Base-by-base conservation (phyloP, 2,888 invertebrate species). In the Frankliniella fusca region DNA sequence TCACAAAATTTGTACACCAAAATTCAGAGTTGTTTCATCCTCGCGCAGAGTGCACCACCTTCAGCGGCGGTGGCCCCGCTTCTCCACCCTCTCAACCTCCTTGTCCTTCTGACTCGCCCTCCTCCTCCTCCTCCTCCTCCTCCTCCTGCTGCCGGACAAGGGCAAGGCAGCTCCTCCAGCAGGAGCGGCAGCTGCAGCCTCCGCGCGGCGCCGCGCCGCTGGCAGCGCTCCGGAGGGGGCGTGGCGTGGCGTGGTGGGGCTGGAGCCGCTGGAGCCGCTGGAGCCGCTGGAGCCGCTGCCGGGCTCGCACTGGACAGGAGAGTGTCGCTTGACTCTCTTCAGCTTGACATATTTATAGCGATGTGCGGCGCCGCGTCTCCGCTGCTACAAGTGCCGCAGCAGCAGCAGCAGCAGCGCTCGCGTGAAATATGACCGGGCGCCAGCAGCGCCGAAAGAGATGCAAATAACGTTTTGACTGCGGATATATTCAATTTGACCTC, bases 341-440 rank as follows among this genome's bases (percentile, higher is more conserved):
- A 76, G 70, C 70, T 27, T 76, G 70, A 76, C 70, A 76, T 76
- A 76, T 76, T 76, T 76, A 76, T 76, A 76, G 70, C 70, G 70
- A 76, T 76, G 70, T 76, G 70, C 61, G 61, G 61, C 61, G 61
- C 61, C 61, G 61, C 15, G 61, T n/a, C 70, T 76, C 70, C 27
- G 23, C 70, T n/a, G 23, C 70, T n/a, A 76, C 70, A 76, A 76
- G 70, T 23, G 70, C 70, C 70, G 70, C 70, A 7, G 20, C 70
- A 23, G n/a, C n/a, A 7, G 65, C 70, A 23, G 23, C 70, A 7
- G 8, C 23, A n/a, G 70, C 70, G n/a, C n/a, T n/a, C 70, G 23
- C 70, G 70, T 76, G 70, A 76, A 76, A 76, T 76, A 76, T 76
- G 70, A 27, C 70, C 70, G 2, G 70, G 70, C 70, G 70, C 70